Base-by-base conservation (phyloP, 2,888 invertebrate genomes). In the Macrophya annulata region DNA sequence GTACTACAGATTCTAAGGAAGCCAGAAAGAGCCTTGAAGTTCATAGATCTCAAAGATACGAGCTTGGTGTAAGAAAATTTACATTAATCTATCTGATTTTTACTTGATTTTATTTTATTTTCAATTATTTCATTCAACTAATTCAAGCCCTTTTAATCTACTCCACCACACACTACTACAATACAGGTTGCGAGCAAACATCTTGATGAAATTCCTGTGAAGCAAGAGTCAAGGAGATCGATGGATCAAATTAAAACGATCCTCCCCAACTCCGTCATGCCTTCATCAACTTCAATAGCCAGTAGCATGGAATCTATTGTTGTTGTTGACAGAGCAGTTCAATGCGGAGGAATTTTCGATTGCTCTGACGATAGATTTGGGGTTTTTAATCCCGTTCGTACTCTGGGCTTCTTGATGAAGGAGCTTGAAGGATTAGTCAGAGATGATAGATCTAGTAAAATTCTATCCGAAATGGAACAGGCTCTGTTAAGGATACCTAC, bases 401-500 rank as follows among this genome's bases (percentile, higher is more conserved):
- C 88, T 45, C 87, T 91, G 45, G 88, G 85, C 1, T 89, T 89
- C 77, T 86, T 92, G 84, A 91, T 92, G 87, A 90, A 89, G 76
- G 90, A 92, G 77, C 87, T 92, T 74, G 88, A 90, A 37, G 87
- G 87, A 59, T 72, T 88, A 4, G 86, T 90, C 9, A 88, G 87
- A 3, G 90, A 90, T 79, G 90, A 90, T 9, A 88, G 88, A 84
- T 87, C 88, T 1, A 89, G 87, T 85, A 88, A 89, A 85, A 91
- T 91, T 84, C 85, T 91, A 8, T 87, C 84, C 5, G 87, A 91
- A 68, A 91, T 92, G 89, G 89, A 91, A 85, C 89, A 90, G 83
- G 86, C 88, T 71, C 76, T 91, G 21, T 68, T 88, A 12, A 88
- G 88, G 76, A 88, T 91, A 88, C 87, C 89, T 5, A 83, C 51